Conservation (phyloP, 2,888 invertebrate species). For the Clepsis dumicolana region DNA sequence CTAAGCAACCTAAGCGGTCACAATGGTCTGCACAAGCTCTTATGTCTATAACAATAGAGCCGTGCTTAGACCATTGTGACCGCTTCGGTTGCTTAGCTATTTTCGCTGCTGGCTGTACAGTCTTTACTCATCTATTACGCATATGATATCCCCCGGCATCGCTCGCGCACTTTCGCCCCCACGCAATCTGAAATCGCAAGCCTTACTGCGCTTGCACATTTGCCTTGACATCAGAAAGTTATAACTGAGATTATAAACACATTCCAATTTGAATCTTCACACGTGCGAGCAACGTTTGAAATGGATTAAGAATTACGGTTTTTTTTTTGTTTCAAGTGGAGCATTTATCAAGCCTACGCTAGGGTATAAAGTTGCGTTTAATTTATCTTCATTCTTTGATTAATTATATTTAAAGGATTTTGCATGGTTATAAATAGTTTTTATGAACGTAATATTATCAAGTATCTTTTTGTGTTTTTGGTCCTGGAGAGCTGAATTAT, state of each 20-base stretch:
- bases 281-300: not conserved
- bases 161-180: slow-evolving; percentile 65
- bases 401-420: not conserved
- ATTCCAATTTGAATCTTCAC: not conserved
- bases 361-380: not conserved
- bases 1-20: no score
- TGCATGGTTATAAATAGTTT: not conserved
- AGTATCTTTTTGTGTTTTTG: no score
- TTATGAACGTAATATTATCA: no score
- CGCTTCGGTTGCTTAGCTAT: no score
- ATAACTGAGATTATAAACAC: not conserved
- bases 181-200: slow-evolving; percentile 63
- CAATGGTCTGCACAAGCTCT: no score
- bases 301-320: not conserved
- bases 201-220: not conserved
- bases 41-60: no score
- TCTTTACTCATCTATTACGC: not conserved
- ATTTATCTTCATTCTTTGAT: not conserved
- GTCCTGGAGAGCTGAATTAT: no score
- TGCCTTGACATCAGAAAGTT: not conserved
- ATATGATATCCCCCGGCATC: slow-evolving; percentile 52
- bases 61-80: no score
- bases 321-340: not conserved
- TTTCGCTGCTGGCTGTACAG: no score
- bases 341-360: slow-evolving; percentile 1